phyloP scores from a whole-genome alignment of 2,888 invertebrate genomes.

The Dryobotodes eremita region DNA sequence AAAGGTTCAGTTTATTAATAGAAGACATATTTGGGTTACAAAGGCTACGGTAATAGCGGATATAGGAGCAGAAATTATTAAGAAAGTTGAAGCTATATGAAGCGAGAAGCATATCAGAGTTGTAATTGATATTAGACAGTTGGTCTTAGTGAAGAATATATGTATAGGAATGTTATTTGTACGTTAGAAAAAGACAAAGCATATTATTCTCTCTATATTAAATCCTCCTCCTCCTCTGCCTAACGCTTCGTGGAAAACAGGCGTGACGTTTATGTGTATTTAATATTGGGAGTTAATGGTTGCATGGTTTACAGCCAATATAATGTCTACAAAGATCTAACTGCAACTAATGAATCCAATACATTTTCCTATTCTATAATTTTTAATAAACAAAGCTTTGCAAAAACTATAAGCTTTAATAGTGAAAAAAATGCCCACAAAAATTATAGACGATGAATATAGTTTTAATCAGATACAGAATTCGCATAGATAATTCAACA shows the following conservation, averaged over 20 bases:
- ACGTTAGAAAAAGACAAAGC: neutral
- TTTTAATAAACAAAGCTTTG: neutral
- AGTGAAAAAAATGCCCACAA: neutral
- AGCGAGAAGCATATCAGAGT: neutral
- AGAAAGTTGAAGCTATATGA: neutral
- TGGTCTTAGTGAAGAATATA: no score
- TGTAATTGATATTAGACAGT: neutral
- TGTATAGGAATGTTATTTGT: neutral
- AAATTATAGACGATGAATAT: neutral
- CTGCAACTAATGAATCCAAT: neutral
- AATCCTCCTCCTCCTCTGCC: neutral
- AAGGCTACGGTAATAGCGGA: neutral
- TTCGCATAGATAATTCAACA: neutral
- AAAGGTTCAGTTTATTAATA: neutral
- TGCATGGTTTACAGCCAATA: neutral
- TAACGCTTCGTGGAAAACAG: neutral
- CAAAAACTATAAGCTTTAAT: neutral
- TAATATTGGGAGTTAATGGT: neutral
- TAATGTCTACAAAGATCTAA: neutral
- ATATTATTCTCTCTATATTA: neutral
- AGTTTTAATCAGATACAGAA: neutral
- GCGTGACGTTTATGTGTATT: neutral
- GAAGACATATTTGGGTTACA: neutral
- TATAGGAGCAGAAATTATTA: neutral
- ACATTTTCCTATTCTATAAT: neutral